These are phyloP conservation scores for Thereuonema tuberculata DNA, from an alignment of 1,140 invertebrate species.

Conservation along the genomic window DNA sequence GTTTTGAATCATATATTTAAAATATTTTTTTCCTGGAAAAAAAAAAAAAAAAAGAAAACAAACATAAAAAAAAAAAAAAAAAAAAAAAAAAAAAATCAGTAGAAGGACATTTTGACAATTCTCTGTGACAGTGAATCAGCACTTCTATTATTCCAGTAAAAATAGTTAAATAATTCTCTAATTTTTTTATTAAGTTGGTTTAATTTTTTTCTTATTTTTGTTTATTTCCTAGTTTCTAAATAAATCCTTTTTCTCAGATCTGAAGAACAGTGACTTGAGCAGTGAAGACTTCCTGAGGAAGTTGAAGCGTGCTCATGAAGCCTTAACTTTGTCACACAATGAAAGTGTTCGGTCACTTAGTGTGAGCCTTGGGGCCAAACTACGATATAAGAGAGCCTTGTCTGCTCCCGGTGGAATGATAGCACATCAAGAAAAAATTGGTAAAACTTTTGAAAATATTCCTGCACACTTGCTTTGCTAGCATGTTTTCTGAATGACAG, in stretches of 20 bases:
- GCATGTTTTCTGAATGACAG: no score
- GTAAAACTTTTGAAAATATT: no score
- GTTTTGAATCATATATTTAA: no score
- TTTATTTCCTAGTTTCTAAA: no score
- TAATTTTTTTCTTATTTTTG: not conserved
- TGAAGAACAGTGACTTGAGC: conserved; percentile 74
- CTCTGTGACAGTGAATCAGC: no score
- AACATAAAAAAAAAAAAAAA: no score
- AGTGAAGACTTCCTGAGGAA: conserved; percentile 80
- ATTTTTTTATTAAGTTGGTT: not conserved
- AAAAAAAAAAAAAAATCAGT: no score
- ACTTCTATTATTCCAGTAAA: no score
- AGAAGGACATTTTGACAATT: no score
- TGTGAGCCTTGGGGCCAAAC: conserved; percentile 79
- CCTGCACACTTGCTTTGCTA: conserved; percentile 8
- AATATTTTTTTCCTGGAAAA: no score
- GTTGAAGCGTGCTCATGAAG: conserved; percentile 75
- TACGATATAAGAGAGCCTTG: conserved; percentile 88
- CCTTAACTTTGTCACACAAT: conserved; percentile 49
- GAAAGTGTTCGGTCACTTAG: conserved; percentile 61
- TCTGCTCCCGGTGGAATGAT: conserved; percentile 72
- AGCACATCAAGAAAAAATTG: conserved; percentile 57
- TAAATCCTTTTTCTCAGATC: conserved; percentile 51
- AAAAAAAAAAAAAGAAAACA: no score
- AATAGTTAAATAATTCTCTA: no score